phyloP scores from a whole-genome alignment of 2,888 invertebrate genomes.

The Eilema sororculum region DNA sequence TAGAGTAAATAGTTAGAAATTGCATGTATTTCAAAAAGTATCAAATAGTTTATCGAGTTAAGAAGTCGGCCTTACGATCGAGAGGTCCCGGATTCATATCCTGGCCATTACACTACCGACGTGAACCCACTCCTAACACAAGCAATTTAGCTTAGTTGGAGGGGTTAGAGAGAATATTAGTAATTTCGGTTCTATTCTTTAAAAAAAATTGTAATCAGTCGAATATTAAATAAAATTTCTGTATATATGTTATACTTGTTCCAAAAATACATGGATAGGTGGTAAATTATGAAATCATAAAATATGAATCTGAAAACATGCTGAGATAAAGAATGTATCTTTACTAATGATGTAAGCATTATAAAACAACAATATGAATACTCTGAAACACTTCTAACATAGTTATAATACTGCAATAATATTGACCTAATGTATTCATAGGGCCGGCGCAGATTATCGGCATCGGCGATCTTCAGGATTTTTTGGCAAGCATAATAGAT shows the following conservation, averaged over 20 bases:
- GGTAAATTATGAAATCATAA: background rate
- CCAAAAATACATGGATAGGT: background rate
- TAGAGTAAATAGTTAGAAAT: constrained; percentile 5
- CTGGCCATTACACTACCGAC: too few species aligned
- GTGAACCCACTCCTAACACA: too few species aligned
- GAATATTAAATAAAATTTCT: too few species aligned
- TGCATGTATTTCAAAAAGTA: constrained; percentile 10
- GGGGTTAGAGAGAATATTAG: too few species aligned
- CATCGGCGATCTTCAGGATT: too few species aligned
- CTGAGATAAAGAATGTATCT: background rate
- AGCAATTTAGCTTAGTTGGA: too few species aligned
- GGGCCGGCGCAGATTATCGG: too few species aligned
- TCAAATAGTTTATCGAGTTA: constrained; percentile 1
- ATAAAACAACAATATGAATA: background rate
- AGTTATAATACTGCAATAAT: constrained; percentile 7
- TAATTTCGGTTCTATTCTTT: too few species aligned
- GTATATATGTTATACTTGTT: background rate
- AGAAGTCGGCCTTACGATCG: too few species aligned
- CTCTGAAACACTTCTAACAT: background rate
- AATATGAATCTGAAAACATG: background rate
- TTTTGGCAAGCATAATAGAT: too few species aligned
- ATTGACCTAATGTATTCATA: constrained; percentile 5
- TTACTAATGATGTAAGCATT: background rate
- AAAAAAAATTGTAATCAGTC: too few species aligned
- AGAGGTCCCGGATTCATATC: too few species aligned